A percentile compares a stretch with the other conserved stretches of the same genome.
Evolutionary conservation across 1,140 invertebrate genomes (phyloP).

Genomic region (Stenopsyche tienmushanensis): DNA sequence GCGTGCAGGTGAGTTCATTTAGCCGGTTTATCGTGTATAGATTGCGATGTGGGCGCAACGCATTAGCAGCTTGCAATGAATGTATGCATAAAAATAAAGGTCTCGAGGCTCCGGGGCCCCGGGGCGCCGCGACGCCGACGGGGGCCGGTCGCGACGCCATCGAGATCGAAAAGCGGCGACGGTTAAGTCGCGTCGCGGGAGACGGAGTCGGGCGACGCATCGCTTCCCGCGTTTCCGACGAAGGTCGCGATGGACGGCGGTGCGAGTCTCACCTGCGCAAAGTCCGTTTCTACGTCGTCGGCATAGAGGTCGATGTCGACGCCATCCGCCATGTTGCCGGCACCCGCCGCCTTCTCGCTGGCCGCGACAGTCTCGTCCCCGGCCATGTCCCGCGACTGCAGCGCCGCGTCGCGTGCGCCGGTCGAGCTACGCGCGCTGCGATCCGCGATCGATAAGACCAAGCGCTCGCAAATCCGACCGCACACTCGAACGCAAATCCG

Average conservation of each 20-base stretch:
- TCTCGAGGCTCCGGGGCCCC: neutral
- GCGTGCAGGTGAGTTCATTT: too few species aligned
- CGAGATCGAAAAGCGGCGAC: neutral
- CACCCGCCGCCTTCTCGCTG: neutral
- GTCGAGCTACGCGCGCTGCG: too few species aligned
- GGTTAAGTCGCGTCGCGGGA: neutral
- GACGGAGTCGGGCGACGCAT: neutral
- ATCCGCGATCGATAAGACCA: too few species aligned
- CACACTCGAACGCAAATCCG: too few species aligned
- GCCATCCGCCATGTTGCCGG: constrained; percentile 85
- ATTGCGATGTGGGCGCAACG: neutral
- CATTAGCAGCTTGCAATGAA: neutral
- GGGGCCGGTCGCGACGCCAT: neutral
- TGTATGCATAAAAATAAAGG: neutral
- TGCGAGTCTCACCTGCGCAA: constrained; percentile 60
- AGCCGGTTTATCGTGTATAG: neutral
- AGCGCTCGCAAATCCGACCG: too few species aligned
- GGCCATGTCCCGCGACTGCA: too few species aligned
- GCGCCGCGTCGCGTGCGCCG: too few species aligned
- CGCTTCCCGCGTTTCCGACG: too few species aligned
- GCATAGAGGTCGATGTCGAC: constrained; percentile 95
- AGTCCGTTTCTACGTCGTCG: constrained; percentile 94
- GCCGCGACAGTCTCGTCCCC: neutral
- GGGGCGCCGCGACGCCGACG: neutral
- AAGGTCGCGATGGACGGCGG: neutral